Evolutionary conservation across 30 jellyfish, hydroid and myxozoan genomes (phyloP).

Genomic region (Turritopsis rubra): DNA sequence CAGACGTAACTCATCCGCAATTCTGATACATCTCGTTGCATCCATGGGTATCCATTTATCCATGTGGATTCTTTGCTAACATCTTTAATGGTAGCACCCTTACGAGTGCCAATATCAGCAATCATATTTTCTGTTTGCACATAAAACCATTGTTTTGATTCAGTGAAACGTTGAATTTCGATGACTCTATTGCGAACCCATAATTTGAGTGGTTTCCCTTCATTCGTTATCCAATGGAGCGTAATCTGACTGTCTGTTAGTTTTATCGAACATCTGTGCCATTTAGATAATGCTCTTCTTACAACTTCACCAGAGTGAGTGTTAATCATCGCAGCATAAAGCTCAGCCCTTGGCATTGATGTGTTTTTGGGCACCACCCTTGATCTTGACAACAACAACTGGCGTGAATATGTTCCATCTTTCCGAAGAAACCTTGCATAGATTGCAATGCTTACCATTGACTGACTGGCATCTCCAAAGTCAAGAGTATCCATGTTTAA

Average conservation of each 20-base stretch:
- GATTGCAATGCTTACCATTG: no score
- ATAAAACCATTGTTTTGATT: background rate
- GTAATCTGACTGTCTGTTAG: no score
- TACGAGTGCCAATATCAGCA: conserved; percentile 21
- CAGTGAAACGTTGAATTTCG: conserved; percentile 1
- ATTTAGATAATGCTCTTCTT: background rate
- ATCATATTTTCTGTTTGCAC: conserved; percentile 15
- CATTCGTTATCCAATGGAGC: conserved; percentile 12
- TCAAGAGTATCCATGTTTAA: no score
- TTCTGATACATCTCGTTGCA: conserved; percentile 2
- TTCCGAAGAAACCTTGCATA: no score
- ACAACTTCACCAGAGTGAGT: conserved; percentile 22
- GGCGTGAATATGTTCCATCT: no score
- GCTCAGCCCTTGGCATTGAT: no score
- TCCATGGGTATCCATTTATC: background rate
- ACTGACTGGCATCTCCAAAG: no score
- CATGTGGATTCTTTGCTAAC: background rate
- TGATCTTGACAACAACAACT: conserved; percentile 11
- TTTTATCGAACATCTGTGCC: background rate
- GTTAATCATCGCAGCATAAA: no score
- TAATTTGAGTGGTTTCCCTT: conserved; percentile 18
- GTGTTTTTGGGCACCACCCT: conserved; percentile 1
- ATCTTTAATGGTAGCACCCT: background rate
- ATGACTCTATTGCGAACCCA: conserved; percentile 19
- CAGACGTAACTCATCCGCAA: background rate